A percentile compares a stretch with the other conserved stretches of the same genome.
Conservation (phyloP, 2,888 invertebrate species). For the Eupithecia centaureata region DNA sequence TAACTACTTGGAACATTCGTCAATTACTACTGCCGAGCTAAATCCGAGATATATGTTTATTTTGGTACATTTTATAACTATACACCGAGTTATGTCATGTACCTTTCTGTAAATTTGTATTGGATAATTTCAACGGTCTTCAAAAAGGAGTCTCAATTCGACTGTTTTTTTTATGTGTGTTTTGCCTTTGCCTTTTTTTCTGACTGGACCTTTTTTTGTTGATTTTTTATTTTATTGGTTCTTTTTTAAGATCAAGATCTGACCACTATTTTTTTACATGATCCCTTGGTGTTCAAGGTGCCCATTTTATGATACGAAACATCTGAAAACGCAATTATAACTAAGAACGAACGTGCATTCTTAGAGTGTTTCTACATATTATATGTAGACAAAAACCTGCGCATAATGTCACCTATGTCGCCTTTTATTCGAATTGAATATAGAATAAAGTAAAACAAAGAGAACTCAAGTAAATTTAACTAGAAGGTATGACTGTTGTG, state of each 20-base stretch:
- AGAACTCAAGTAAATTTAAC: neutral
- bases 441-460: neutral
- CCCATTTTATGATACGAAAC: conserved; percentile 1
- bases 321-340: conserved; percentile 2
- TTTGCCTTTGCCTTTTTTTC: too few relatives aligned
- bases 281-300: too few relatives aligned
- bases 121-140: too few relatives aligned
- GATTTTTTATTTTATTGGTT: too few relatives aligned
- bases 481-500: neutral
- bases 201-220: too few relatives aligned
- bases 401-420: neutral
- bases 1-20: conserved; percentile 36
- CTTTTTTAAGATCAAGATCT: too few relatives aligned
- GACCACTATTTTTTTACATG: too few relatives aligned
- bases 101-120: too few relatives aligned
- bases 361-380: conserved; percentile 6
- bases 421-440: neutral
- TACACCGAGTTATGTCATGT: too few relatives aligned
- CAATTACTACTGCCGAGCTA: conserved; percentile 28
- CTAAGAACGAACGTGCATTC: conserved; percentile 1
- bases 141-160: too few relatives aligned
- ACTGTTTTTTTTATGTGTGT: too few relatives aligned
- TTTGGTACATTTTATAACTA: neutral
- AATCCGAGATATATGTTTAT: conserved; percentile 14
- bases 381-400: conserved; percentile 2